A percentile compares a stretch with the other conserved stretches of the same genome.
These are phyloP conservation scores for Chaetodon trifasciatus DNA, from an alignment of 2,797 vertebrate genomes.

Conservation along the genomic window DNA sequence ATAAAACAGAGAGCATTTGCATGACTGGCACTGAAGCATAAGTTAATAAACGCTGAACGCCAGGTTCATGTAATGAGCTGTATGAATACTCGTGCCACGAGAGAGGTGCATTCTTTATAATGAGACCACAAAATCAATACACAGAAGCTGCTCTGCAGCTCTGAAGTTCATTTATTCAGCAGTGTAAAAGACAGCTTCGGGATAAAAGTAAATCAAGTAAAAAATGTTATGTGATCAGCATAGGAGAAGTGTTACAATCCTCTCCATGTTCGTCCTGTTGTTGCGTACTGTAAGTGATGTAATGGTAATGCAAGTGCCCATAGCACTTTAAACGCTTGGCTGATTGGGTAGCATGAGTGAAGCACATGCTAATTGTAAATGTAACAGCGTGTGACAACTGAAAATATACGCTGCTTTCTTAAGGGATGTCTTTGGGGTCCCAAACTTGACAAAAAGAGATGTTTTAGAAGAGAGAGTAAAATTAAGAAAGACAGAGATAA, in stretches of 20 bases:
- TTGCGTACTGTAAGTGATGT: conserved; percentile 50
- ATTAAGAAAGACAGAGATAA: conserved; percentile 20
- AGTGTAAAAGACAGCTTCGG: conserved; percentile 44
- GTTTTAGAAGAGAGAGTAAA: conserved; percentile 3
- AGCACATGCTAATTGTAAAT: conserved; percentile 68
- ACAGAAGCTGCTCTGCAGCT: conserved; percentile 35
- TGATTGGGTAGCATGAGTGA: conserved; percentile 38
- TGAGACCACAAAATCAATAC: conserved; percentile 71
- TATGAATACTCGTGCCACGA: conserved; percentile 60
- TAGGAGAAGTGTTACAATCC: conserved; percentile 34
- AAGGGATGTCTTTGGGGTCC: conserved; percentile 5
- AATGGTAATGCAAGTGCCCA: conserved; percentile 54
- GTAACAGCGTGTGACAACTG: conserved; percentile 61
- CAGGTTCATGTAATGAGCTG: conserved; percentile 78
- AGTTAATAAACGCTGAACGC: conserved; percentile 59
- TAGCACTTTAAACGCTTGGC: conserved; percentile 48
- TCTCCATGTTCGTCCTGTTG: conserved; percentile 23
- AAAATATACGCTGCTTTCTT: conserved; percentile 59
- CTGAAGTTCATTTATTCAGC: conserved; percentile 62
- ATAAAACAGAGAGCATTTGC: conserved; percentile 37
- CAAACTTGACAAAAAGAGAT: conserved; percentile 1
- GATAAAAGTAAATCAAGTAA: conserved; percentile 53
- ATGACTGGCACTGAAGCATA: conserved; percentile 39
- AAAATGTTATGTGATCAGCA: conserved; percentile 55
- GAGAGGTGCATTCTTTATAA: conserved; percentile 67